Evolutionary conservation across 1,140 invertebrate species (phyloP).

Genomic region (Rhopalosiphum padi): DNA sequence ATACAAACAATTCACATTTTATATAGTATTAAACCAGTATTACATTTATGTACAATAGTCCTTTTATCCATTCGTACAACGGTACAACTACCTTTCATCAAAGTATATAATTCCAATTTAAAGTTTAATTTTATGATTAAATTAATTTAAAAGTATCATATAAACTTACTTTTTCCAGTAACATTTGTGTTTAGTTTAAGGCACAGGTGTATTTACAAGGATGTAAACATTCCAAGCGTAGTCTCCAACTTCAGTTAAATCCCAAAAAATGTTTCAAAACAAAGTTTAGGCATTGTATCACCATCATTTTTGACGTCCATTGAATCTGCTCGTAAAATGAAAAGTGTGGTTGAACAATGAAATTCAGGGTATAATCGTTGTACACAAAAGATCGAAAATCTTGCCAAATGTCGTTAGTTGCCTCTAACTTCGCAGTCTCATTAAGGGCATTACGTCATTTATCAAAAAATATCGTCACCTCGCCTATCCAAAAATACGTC

Average conservation of each 20-base stretch:
- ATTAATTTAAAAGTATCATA: constrained; percentile 15
- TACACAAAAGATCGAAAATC: constrained; percentile 55
- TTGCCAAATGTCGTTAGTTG: constrained; percentile 56
- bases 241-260: constrained; percentile 20
- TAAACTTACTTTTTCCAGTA: neutral
- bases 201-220: neutral
- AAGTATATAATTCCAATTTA: constrained; percentile 6
- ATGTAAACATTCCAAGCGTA: constrained; percentile 13
- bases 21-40: neutral
- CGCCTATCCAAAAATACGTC: constrained; percentile 42
- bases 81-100: neutral
- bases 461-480: constrained; percentile 53
- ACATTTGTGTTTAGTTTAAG: neutral
- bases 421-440: constrained; percentile 44
- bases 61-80: neutral
- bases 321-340: constrained; percentile 47
- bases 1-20: neutral
- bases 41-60: neutral
- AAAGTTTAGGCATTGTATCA: constrained; percentile 32
- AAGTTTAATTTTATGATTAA: constrained; percentile 19
- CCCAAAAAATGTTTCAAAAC: constrained; percentile 47
- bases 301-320: constrained; percentile 41
- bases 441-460: constrained; percentile 50
- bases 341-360: constrained; percentile 48
- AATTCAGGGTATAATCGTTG: constrained; percentile 50